Evolutionary conservation across 2,113 vertebrate genomes (phyloP).

Genomic region (Sapajus apella): DNA sequence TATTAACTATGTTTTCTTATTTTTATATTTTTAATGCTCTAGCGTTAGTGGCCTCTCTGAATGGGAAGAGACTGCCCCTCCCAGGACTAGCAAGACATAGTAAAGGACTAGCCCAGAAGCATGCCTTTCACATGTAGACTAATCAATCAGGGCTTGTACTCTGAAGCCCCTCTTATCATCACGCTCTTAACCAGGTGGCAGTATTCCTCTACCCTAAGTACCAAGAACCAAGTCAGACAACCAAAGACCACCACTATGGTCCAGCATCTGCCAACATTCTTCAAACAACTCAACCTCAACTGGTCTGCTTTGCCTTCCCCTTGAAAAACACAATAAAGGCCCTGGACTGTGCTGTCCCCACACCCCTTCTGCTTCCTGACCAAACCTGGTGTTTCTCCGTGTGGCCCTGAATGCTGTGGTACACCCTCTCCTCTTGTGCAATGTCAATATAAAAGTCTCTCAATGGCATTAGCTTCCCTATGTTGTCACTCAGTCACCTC

Average conservation of each 20-base stretch:
- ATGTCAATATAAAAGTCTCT: background rate
- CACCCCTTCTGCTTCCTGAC: background rate
- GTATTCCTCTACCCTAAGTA: background rate
- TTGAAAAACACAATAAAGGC: background rate
- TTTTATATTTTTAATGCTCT: background rate
- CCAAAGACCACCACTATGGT: background rate
- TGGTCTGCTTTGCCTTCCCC: background rate
- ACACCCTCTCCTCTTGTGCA: background rate
- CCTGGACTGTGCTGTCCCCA: fast-evolving
- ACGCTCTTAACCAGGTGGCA: background rate
- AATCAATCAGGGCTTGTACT: background rate
- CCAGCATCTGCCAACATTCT: background rate
- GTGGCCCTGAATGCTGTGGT: too few relatives aligned
- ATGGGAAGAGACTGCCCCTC: background rate
- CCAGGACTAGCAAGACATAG: background rate
- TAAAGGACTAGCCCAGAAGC: background rate
- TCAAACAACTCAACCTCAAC: background rate
- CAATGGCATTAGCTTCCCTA: background rate
- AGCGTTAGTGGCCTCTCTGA: background rate
- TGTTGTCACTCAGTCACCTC: background rate
- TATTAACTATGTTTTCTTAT: background rate
- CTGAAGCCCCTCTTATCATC: background rate
- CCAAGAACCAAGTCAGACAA: background rate
- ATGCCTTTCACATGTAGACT: background rate
- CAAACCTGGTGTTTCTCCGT: background rate